Evolutionary conservation across 2,797 vertebrate genomes (phyloP).

Genomic region (Pipistrellus kuhlii): DNA sequence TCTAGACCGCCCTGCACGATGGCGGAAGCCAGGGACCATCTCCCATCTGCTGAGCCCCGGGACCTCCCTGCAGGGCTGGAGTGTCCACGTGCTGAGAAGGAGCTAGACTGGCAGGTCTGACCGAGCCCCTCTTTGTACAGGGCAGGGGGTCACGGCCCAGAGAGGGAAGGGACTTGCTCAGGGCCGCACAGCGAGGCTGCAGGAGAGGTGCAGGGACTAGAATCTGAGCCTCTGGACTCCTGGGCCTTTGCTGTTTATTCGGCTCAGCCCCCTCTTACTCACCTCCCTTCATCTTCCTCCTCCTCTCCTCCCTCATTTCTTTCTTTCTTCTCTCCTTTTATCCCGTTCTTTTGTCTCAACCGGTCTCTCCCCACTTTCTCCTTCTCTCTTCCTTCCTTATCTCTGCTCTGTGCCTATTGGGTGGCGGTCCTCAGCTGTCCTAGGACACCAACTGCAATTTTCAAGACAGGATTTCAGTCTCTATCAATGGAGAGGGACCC

Average conservation of each 20-base stretch:
- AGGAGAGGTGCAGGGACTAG: background rate
- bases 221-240: background rate
- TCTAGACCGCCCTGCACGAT: fast-evolving
- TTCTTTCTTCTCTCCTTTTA: fast-evolving
- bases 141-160: background rate
- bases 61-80: fast-evolving
- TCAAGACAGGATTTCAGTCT: background rate
- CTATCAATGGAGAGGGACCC: background rate
- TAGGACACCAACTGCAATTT: background rate
- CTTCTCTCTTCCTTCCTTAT: background rate
- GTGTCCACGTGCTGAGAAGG: background rate
- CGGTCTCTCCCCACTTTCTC: background rate
- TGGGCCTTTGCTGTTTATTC: background rate
- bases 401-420: fast-evolving
- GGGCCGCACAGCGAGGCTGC: background rate
- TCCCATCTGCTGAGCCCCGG: fast-evolving
- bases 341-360: background rate
- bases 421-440: background rate
- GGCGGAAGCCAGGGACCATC: no score
- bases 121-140: background rate
- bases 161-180: background rate
- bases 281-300: fast-evolving
- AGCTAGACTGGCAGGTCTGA: background rate
- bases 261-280: background rate
- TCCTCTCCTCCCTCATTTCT: fast-evolving